phyloP scores from a whole-genome alignment of 2,888 invertebrate species.

The Monopis laevigella region DNA sequence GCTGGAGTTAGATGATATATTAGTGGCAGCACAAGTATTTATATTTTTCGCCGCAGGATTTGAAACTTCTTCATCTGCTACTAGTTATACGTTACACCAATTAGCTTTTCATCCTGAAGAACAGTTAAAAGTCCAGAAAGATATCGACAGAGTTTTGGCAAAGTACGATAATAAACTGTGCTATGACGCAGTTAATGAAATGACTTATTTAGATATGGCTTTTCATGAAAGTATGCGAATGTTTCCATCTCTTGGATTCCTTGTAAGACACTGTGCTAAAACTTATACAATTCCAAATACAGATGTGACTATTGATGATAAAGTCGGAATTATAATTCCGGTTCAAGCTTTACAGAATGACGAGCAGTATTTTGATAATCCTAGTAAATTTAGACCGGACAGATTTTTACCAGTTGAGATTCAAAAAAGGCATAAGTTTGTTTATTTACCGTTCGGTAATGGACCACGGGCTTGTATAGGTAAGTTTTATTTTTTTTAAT shows the following conservation, averaged over 20 bases:
- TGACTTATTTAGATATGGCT: constrained; percentile 47
- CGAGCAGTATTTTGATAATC: constrained; percentile 36
- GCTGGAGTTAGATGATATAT: constrained; percentile 30
- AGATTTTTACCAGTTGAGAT: constrained; percentile 27
- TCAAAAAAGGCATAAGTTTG: constrained; percentile 24
- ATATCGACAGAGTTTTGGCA: constrained; percentile 44
- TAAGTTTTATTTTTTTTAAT: constrained; percentile 10
- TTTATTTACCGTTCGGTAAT: constrained; percentile 19
- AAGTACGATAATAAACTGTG: constrained; percentile 40
- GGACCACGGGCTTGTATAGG: constrained; percentile 19
- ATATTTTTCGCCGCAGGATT: constrained; percentile 42
- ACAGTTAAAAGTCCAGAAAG: constrained; percentile 47
- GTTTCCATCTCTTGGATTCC: constrained; percentile 47
- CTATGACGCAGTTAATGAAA: constrained; percentile 49
- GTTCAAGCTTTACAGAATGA: constrained; percentile 40
- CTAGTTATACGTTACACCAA: constrained; percentile 39
- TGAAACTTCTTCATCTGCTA: constrained; percentile 40
- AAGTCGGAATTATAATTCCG: constrained; percentile 38
- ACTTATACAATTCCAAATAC: constrained; percentile 15
- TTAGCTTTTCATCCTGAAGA: constrained; percentile 46
- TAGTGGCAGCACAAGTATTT: constrained; percentile 38
- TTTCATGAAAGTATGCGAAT: constrained; percentile 51
- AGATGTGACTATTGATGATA: constrained; percentile 34
- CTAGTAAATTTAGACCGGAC: constrained; percentile 32
- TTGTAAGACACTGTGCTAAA: constrained; percentile 36